phyloP scores from a whole-genome alignment of 2,888 invertebrate species.

The Norana najaformis region DNA sequence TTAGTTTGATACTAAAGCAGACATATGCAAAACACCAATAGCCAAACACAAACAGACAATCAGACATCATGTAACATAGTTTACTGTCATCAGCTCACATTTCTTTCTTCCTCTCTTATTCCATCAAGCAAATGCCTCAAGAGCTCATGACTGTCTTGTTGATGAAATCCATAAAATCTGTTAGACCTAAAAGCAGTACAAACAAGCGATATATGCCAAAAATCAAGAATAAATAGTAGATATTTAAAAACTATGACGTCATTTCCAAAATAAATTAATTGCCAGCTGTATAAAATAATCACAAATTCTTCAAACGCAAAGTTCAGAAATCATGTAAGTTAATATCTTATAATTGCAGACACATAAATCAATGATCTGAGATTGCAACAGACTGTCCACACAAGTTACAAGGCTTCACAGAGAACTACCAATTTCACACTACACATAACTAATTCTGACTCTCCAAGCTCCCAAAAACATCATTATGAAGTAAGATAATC shows the following conservation, averaged over 20 bases:
- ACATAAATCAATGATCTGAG: too few species aligned
- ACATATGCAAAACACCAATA: too few species aligned
- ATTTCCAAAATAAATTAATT: not conserved
- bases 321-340: not conserved
- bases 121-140: conserved; percentile 23
- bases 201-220: not conserved
- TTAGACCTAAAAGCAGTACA: not conserved
- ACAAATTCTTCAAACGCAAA: too few species aligned
- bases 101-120: conserved; percentile 8
- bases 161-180: not conserved
- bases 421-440: not conserved
- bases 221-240: not conserved
- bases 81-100: conserved; percentile 8
- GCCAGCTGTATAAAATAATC: too few species aligned
- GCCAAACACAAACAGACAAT: not conserved
- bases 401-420: not conserved
- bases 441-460: not conserved
- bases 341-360: conserved; percentile 13
- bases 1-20: too few species aligned
- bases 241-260: not conserved
- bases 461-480: not conserved
- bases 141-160: conserved; percentile 18
- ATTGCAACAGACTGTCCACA: not conserved
- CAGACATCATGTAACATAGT: not conserved
- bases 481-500: not conserved